These are phyloP conservation scores for Calycopis cecrops DNA, from an alignment of 1,140 invertebrate genomes.

Conservation along the genomic window DNA sequence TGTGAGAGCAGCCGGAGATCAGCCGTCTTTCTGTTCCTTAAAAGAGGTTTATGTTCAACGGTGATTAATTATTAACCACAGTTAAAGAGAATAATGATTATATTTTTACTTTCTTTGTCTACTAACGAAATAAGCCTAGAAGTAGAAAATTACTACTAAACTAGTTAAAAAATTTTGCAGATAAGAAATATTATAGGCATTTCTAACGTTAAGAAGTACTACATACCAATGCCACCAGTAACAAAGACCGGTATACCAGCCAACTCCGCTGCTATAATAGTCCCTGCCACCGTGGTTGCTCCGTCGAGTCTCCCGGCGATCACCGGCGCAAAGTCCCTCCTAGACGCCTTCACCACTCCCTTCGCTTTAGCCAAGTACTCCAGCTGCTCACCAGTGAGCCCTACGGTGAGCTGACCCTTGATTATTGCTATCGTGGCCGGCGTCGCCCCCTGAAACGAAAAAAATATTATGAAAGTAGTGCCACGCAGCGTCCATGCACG, in stretches of 20 bases:
- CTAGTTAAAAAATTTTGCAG: no score
- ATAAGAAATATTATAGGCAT: background rate
- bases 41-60: no score
- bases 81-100: no score
- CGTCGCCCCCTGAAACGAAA: conserved; percentile 81
- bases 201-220: conserved; percentile 4
- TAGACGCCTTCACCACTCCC: conserved; percentile 84
- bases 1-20: no score
- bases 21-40: no score
- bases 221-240: conserved; percentile 84
- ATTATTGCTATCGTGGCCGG: conserved; percentile 96
- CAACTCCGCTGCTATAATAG: conserved; percentile 88
- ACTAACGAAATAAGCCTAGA: no score
- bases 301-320: conserved; percentile 85
- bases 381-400: conserved; percentile 81
- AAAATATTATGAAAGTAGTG: background rate
- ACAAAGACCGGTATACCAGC: conserved; percentile 95
- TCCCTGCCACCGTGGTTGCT: conserved; percentile 97
- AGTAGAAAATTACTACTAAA: no score
- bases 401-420: conserved; percentile 89
- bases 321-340: conserved; percentile 89
- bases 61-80: no score
- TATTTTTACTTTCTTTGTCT: no score
- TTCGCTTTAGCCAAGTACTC: conserved; percentile 76
- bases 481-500: no score